Conservation (phyloP, 2,797 vertebrate genomes). For the Glyptemys insculpta region DNA sequence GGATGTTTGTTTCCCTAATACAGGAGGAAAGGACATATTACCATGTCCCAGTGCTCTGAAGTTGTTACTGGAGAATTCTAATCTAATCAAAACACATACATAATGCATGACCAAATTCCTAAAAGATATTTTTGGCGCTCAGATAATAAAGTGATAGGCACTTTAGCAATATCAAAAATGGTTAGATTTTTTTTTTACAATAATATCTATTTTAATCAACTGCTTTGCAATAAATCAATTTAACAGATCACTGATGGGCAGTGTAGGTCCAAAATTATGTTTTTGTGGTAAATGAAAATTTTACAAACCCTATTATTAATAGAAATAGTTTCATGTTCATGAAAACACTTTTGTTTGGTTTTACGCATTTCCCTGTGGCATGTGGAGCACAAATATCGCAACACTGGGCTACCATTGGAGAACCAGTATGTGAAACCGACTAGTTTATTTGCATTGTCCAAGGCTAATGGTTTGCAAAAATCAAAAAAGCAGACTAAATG, state of each 20-base stretch:
- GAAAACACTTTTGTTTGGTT: background rate
- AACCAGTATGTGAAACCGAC: background rate
- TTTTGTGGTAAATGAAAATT: background rate
- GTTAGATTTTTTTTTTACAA: background rate
- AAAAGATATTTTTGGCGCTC: constrained; percentile 70
- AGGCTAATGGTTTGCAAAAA: constrained; percentile 28
- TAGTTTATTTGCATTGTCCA: background rate
- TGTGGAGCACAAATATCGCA: background rate
- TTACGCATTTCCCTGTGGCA: background rate
- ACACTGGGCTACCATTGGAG: background rate
- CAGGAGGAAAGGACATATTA: constrained; percentile 52
- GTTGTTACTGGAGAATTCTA: constrained; percentile 46
- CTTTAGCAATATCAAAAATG: background rate
- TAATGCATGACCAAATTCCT: constrained; percentile 74
- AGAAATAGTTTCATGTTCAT: background rate
- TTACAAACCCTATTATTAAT: background rate
- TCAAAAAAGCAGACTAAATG: constrained; percentile 16
- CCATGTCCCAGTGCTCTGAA: constrained; percentile 61
- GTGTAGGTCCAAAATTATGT: background rate
- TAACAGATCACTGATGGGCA: constrained; percentile 13
- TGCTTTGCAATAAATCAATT: background rate
- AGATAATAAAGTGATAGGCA: constrained; percentile 66
- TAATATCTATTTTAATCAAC: background rate
- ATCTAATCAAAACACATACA: constrained; percentile 77
- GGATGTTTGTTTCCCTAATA: constrained; percentile 63